phyloP scores from a whole-genome alignment of 1,140 invertebrate genomes.

The Ditylenchus dipsaci region DNA sequence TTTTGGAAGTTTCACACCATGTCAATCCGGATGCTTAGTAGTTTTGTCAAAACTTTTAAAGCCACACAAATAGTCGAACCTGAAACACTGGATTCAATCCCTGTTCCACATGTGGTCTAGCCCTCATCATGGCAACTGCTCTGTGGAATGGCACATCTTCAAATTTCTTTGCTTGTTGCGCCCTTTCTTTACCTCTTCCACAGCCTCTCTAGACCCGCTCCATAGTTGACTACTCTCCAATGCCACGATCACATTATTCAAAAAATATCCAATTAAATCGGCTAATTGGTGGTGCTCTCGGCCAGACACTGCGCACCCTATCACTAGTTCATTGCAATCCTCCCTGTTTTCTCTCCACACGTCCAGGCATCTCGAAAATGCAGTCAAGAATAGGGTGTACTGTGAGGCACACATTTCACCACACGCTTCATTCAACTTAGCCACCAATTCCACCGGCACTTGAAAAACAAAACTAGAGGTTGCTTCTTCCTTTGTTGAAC shows the following conservation, averaged over 20 bases:
- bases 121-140: constrained; percentile 27
- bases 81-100: constrained; percentile 18
- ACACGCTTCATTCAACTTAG: neutral
- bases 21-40: no score
- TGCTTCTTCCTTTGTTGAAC: neutral
- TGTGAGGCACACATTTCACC: neutral
- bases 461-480: neutral
- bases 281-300: constrained; percentile 26
- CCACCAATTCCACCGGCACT: constrained; percentile 4
- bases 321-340: constrained; percentile 23
- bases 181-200: constrained; percentile 19
- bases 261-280: constrained; percentile 49
- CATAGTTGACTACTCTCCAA: constrained; percentile 1
- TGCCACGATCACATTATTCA: constrained; percentile 46
- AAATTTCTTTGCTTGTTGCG: constrained; percentile 11
- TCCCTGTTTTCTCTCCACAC: constrained; percentile 11
- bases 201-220: neutral
- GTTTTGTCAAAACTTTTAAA: no score
- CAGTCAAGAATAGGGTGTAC: constrained; percentile 19
- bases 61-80: neutral
- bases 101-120: neutral
- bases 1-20: no score
- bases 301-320: constrained; percentile 40
- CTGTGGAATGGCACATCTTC: constrained; percentile 44
- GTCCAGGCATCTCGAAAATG: constrained; percentile 11